Base-by-base conservation (phyloP, 2,113 vertebrate genomes). In the Labeo catla region DNA sequence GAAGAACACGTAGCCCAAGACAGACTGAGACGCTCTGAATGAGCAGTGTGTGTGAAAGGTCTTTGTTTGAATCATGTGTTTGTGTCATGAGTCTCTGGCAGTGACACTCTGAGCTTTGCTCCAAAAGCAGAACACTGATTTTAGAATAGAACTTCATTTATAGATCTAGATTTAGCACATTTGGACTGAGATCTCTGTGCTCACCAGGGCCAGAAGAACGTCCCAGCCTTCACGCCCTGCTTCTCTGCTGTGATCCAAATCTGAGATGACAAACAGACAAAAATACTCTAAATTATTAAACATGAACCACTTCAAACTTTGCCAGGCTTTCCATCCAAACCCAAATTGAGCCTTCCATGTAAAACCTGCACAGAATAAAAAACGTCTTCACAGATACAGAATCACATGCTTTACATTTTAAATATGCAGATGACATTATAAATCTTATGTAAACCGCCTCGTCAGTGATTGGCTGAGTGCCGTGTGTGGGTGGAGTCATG, bases 201-300 rank as follows among this genome's bases (percentile, higher is more conserved):
- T 97, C 96, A 99, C 98, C 97, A 93, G 86, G 98, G 97, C 98
- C 98, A 99, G 96, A 99, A 99, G 95, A 99, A 99, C 0, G 97
- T 96, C 23, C 95, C 97, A 84, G 98, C 97, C 92, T 97, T 98
- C 91, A 99, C 96, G 39, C 97, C 98, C 94, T 99, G 98, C 87
- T 99, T 96, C 89, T 94, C 93, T 54, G 98, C 95, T 21, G 98
- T 99, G 94, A 99, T 96, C 98, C 98, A 99, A 90, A 99, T 97
- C 98, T 99, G 89, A 19, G 12, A 9, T 11, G 28, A 72, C 39
- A 57, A 59, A 65, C 4, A 86, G 7, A 85, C 12, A 70, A 43
- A 76, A 63, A 28, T 4, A 11, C 10, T 78, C 15, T 57, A 13
- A 23, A 28, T 45, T 36, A 59, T 72, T 15, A 8, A 74, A 23